Base-by-base conservation (phyloP, 2,797 vertebrate genomes). In the Florisuga fusca region DNA sequence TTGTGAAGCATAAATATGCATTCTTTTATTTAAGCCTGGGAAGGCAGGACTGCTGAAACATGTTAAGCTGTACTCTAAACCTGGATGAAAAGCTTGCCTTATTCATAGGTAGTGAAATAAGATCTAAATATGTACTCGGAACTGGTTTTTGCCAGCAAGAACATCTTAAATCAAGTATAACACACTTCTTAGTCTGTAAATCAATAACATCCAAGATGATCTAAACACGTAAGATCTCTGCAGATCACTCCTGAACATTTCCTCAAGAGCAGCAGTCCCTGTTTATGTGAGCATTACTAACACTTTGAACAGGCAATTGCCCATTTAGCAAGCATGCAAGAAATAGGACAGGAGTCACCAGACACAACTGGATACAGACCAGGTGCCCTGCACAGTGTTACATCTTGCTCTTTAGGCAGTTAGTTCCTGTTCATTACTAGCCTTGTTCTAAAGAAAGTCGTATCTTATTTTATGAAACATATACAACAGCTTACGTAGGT, bases 281-380 rank as follows among this genome's bases (percentile, higher is more conserved):
- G 9, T 57, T 57, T n/a, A 66, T 26, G 4, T 3, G 10, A 78
- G n/a, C 51, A 46, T 46, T 33, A 34, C 31, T 48, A 43, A 58
- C 16, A 22, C 22, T 50, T 61, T 45, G 1, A 1, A 67, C 0
- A 36, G 27, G 36, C 34, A 80, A 38, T 58, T 33, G 48, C 6
- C 48, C 1, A 0, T 38, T 76, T 7, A 34, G 45, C 45, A 66
- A 7, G 20, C 17, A 22, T 1, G 2, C 22, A 29, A 53, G 43
- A 43, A 51, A 19, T 36, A 18, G 1, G 6, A 55, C 46, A 41
- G 75, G 17, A 33, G 41, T 34, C 74, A 76, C 31, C 54, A 67
- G 29, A 12, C 45, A 54, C 64, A 80, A 43, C 8, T 10, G 55
- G 61, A 73, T 46, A 41, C 59, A 87, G 29, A 38, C 7, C 15